A percentile compares a stretch with the other conserved stretches of the same genome.
Conservation (phyloP, 1,140 invertebrate genomes). For the Holcopasites calliopsidis region DNA sequence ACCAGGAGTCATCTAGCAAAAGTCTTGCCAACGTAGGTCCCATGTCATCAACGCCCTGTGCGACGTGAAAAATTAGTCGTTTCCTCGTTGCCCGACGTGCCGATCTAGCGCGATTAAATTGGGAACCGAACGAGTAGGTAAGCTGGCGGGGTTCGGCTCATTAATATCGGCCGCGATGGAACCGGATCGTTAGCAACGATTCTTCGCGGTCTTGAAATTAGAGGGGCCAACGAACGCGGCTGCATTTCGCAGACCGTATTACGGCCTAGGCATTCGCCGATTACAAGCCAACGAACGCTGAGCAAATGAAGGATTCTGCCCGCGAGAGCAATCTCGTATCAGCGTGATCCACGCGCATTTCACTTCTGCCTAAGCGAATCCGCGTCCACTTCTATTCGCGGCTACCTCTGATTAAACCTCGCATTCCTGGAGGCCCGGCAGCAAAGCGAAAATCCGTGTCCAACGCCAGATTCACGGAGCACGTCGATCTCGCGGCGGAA, state of each 20-base stretch:
- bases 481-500: too few species aligned
- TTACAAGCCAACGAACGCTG: not conserved
- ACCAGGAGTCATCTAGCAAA: too few species aligned
- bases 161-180: slow-evolving; percentile 12
- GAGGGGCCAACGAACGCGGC: not conserved
- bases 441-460: not conserved
- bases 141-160: not conserved
- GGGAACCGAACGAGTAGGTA: not conserved
- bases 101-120: not conserved
- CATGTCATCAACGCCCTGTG: too few species aligned
- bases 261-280: not conserved
- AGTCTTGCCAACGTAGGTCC: too few species aligned
- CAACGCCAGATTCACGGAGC: too few species aligned
- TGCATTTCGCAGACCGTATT: slow-evolving; percentile 1
- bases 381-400: not conserved
- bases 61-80: too few species aligned
- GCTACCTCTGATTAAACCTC: slow-evolving; percentile 29
- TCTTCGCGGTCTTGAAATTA: not conserved
- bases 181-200: not conserved
- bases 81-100: too few species aligned
- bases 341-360: not conserved
- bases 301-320: slow-evolving; percentile 14
- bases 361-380: not conserved
- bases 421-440: not conserved
- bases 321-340: not conserved